Evolutionary conservation across 1,140 invertebrate genomes (phyloP).

Genomic region (Lepidurus apus): DNA sequence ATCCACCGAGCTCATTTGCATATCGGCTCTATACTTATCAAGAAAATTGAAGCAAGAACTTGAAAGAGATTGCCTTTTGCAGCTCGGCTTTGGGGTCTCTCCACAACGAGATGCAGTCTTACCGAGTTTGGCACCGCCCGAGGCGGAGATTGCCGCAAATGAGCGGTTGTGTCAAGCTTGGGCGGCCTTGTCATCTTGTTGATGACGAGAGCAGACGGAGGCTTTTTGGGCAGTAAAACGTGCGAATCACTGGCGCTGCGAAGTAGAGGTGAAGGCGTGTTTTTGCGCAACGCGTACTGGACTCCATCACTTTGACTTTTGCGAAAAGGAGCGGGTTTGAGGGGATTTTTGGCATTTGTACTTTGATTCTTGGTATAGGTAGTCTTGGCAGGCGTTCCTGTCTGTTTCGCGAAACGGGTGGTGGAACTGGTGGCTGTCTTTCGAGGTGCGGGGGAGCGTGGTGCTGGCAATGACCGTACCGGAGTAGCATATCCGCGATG

Average conservation of each 20-base stretch:
- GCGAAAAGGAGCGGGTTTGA: neutral
- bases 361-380: neutral
- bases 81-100: neutral
- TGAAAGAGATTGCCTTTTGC: neutral
- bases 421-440: neutral
- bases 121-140: neutral
- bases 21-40: neutral
- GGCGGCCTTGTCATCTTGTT: neutral
- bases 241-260: slow-evolving; percentile 21
- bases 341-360: neutral
- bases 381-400: neutral
- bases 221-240: neutral
- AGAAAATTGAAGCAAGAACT: neutral
- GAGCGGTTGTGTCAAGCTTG: neutral
- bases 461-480: neutral
- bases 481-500: neutral
- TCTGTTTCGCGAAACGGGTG: neutral
- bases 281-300: neutral
- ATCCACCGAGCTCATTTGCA: neutral
- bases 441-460: neutral
- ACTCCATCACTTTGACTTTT: slow-evolving; percentile 26
- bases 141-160: neutral
- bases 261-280: neutral
- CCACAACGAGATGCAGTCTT: neutral
- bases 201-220: neutral